Conservation (phyloP, 2,113 vertebrate species). For the Abramis brama region DNA sequence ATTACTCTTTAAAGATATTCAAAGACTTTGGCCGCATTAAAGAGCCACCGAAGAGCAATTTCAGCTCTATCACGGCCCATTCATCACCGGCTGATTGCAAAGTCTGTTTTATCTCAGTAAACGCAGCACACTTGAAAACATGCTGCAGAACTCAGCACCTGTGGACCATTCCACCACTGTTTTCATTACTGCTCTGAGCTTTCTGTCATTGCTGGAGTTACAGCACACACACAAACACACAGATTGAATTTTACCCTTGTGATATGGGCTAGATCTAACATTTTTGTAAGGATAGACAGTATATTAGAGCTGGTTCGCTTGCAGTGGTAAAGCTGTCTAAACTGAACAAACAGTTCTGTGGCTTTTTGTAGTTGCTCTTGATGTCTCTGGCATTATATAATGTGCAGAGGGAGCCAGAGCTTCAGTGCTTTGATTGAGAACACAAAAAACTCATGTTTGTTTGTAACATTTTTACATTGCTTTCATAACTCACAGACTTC, state of each 20-base stretch:
- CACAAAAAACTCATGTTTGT: neutral
- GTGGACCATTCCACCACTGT: slow-evolving; percentile 50
- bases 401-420: slow-evolving; percentile 5
- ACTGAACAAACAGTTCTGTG: slow-evolving; percentile 24
- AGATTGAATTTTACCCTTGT: slow-evolving; percentile 43
- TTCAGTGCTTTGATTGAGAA: slow-evolving; percentile 8
- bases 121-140: slow-evolving; percentile 56
- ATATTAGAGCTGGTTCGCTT: neutral
- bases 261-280: slow-evolving; percentile 20
- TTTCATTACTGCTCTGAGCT: slow-evolving; percentile 47
- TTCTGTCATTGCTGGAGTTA: slow-evolving; percentile 18
- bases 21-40: slow-evolving; percentile 67
- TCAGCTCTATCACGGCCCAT: slow-evolving; percentile 71
- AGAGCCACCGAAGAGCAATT: slow-evolving; percentile 75
- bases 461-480: neutral
- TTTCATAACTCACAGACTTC: neutral
- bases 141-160: slow-evolving; percentile 60
- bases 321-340: slow-evolving; percentile 5
- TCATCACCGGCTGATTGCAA: slow-evolving; percentile 73
- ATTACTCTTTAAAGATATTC: slow-evolving; percentile 72
- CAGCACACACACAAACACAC: slow-evolving; percentile 27
- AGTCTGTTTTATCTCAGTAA: slow-evolving; percentile 68
- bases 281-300: slow-evolving; percentile 25
- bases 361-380: slow-evolving; percentile 3
- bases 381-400: slow-evolving; percentile 6